Percentiles rank a stretch among this genome's conserved stretches.
Evolutionary conservation across 1,140 invertebrate genomes (phyloP).

Genomic region (Ceratina australensis): DNA sequence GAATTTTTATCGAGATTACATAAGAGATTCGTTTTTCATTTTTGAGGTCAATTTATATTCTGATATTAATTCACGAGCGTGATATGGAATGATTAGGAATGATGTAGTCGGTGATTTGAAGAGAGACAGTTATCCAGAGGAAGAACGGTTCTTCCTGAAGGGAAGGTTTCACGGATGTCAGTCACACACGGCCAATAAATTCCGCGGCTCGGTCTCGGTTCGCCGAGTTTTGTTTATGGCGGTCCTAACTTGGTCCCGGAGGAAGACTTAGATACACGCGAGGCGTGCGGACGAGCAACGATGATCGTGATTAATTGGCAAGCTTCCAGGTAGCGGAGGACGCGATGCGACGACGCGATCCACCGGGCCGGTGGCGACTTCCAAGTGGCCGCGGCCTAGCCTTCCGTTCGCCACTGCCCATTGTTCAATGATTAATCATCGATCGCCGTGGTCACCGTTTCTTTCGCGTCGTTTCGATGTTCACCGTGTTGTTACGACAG

Average conservation of each 20-base stretch:
- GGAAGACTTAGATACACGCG: conserved; percentile 56
- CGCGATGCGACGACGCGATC: no score
- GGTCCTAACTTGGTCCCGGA: conserved; percentile 64
- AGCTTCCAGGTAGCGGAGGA: conserved; percentile 69
- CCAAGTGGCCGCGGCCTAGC: conserved; percentile 53
- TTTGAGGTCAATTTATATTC: no score
- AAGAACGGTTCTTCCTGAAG: no score
- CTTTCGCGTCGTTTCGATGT: conserved; percentile 59
- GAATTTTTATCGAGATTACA: no score
- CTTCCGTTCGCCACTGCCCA: conserved; percentile 53
- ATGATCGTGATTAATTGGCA: conserved; percentile 72
- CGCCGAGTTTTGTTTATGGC: conserved; percentile 70
- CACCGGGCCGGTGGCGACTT: conserved; percentile 56
- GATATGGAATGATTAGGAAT: no score
- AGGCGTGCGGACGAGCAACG: conserved; percentile 43
- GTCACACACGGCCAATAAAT: conserved; percentile 71
- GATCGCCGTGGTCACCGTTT: conserved; percentile 64
- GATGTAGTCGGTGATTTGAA: no score
- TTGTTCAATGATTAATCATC: conserved; percentile 76
- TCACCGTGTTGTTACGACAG: conserved; percentile 39
- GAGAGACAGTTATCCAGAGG: no score
- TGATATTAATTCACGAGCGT: no score
- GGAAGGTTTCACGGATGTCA: conserved; percentile 57
- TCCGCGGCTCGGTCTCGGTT: conserved; percentile 48
- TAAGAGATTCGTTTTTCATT: no score